Percentiles rank a stretch among this genome's conserved stretches.
These are phyloP conservation scores for Pygoscelis adeliae DNA, from an alignment of 2,113 vertebrate genomes.

Conservation along the genomic window DNA sequence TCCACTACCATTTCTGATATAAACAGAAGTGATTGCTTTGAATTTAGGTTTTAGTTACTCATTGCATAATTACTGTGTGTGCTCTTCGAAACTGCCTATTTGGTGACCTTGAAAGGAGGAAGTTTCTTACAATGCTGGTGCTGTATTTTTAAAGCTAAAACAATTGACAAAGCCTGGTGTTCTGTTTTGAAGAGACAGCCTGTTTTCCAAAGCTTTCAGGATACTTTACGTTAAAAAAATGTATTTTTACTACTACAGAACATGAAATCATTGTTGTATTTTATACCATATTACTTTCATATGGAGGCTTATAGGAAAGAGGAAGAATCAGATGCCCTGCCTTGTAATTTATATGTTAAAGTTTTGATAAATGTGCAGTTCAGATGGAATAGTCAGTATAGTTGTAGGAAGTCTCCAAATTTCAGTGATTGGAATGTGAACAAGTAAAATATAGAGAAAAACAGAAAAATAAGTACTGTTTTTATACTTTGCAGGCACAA, in stretches of 20 bases:
- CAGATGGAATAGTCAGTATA: not conserved
- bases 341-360: not conserved
- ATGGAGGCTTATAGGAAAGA: not conserved
- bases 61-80: not conserved
- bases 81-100: constrained; percentile 9
- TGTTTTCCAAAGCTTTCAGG: not conserved
- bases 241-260: not conserved
- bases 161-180: not conserved
- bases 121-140: not conserved
- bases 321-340: not conserved
- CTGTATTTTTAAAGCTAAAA: not conserved
- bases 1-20: constrained; percentile 21
- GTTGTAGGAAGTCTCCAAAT: not conserved
- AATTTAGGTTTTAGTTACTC: constrained; percentile 36
- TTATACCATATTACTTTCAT: not conserved
- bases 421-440: not conserved
- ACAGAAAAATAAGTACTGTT: not conserved
- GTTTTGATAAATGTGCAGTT: not conserved
- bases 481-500: not conserved
- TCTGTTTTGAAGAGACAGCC: not conserved
- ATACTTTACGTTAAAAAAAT: not conserved
- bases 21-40: not conserved
- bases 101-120: not conserved
- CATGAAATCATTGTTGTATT: not conserved
- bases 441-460: not conserved